phyloP scores from a whole-genome alignment of 2,113 vertebrate species.

The Rhea americana region DNA sequence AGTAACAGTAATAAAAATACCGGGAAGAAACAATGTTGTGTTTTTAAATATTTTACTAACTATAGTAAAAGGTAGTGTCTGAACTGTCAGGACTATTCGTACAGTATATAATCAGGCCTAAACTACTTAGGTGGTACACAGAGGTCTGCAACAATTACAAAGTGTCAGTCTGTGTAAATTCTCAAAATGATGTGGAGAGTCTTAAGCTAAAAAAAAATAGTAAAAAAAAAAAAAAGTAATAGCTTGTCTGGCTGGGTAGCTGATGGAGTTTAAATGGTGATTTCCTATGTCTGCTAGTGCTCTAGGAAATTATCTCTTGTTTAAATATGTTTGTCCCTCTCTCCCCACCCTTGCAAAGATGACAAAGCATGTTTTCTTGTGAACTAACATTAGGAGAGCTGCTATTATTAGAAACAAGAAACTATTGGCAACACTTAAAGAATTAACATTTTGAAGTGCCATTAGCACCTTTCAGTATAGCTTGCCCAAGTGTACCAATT shows the following conservation, averaged over 20 bases:
- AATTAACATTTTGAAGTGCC: slow-evolving; percentile 5
- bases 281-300: neutral
- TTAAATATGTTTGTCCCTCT: slow-evolving; percentile 5
- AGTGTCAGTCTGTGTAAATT: neutral
- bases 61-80: neutral
- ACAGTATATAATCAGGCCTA: neutral
- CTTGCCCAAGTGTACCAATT: neutral
- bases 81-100: neutral
- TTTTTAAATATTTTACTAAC: neutral
- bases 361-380: slow-evolving; percentile 51
- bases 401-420: neutral
- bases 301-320: slow-evolving; percentile 23
- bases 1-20: neutral
- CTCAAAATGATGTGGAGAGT: neutral
- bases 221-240: neutral
- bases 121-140: neutral
- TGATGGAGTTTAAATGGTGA: neutral
- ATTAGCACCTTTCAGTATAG: neutral
- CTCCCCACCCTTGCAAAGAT: slow-evolving; percentile 16
- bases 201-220: neutral
- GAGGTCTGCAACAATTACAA: neutral
- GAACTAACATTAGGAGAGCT: neutral
- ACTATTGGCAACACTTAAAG: neutral
- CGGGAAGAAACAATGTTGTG: neutral
- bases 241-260: neutral